phyloP scores from a whole-genome alignment of 2,113 vertebrate species.

The Anoplopoma fimbria region DNA sequence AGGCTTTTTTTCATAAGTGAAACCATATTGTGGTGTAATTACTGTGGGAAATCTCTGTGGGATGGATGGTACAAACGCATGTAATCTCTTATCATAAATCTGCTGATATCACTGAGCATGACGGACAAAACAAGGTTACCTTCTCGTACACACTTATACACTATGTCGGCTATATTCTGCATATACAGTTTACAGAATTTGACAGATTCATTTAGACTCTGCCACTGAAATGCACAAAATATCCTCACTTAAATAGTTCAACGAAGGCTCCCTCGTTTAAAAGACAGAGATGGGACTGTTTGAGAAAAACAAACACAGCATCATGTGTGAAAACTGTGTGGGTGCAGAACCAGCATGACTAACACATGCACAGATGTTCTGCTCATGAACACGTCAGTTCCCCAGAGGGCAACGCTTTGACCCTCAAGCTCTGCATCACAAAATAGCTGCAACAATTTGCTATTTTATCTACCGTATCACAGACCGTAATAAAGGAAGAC shows the following conservation, averaged over 20 bases:
- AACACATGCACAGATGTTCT: constrained; percentile 76
- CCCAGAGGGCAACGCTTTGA: constrained; percentile 66
- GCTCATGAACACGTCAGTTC: constrained; percentile 59
- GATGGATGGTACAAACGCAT: background rate
- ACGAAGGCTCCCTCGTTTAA: constrained; percentile 2
- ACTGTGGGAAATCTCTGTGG: background rate
- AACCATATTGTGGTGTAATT: constrained; percentile 1
- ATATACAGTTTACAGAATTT: background rate
- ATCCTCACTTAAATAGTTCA: background rate
- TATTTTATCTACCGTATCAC: background rate
- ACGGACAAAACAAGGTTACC: constrained; percentile 26
- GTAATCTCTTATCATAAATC: constrained; percentile 6
- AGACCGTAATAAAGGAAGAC: background rate
- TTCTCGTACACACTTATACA: background rate
- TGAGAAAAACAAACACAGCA: constrained; percentile 51
- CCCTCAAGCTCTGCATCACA: constrained; percentile 55
- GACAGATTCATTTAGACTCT: background rate
- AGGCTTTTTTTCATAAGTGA: background rate
- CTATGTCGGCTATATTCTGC: background rate
- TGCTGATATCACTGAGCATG: background rate
- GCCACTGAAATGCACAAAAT: background rate
- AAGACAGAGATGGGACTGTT: background rate
- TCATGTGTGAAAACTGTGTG: constrained; percentile 67
- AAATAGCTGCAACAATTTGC: constrained; percentile 43
- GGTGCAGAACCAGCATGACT: constrained; percentile 70